Percentiles rank a stretch among this genome's conserved stretches.
These are phyloP conservation scores for Ethmia dodecea DNA, from an alignment of 2,888 invertebrate species.

Conservation along the genomic window DNA sequence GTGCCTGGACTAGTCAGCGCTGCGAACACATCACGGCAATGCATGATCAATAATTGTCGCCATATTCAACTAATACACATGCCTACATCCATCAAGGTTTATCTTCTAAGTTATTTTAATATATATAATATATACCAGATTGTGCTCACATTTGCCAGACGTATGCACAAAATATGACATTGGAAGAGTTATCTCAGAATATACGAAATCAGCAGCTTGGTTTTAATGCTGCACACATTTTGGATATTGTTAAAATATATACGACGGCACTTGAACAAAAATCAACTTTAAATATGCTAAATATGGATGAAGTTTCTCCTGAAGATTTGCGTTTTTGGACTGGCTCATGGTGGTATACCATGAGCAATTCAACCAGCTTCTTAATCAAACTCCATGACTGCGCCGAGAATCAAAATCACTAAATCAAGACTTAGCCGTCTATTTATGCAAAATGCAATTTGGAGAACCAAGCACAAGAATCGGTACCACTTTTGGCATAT, in stretches of 20 bases:
- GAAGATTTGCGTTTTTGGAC: neutral
- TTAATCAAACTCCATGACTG: neutral
- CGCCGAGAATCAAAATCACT: neutral
- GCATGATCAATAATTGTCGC: conserved; percentile 3
- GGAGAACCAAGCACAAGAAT: conserved; percentile 11
- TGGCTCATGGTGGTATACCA: neutral
- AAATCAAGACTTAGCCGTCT: conserved; percentile 5
- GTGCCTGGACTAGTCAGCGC: neutral
- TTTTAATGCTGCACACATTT: conserved; percentile 2
- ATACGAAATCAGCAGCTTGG: conserved; percentile 1
- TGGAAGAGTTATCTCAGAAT: conserved; percentile 4
- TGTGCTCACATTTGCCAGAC: conserved; percentile 9
- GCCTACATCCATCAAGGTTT: conserved; percentile 2
- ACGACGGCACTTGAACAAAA: neutral
- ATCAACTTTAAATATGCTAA: neutral
- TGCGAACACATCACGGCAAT: neutral
- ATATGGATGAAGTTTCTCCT: neutral
- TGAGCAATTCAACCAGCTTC: neutral
- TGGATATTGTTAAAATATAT: conserved; percentile 2
- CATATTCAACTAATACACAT: neutral
- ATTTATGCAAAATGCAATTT: conserved; percentile 13
- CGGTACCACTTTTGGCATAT: conserved; percentile 1
- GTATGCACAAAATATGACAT: conserved; percentile 2
- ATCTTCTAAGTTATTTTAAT: conserved; percentile 7
- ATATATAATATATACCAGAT: conserved; percentile 7